Base-by-base conservation (phyloP, 2,888 invertebrate genomes). In the Congeria kusceri region DNA sequence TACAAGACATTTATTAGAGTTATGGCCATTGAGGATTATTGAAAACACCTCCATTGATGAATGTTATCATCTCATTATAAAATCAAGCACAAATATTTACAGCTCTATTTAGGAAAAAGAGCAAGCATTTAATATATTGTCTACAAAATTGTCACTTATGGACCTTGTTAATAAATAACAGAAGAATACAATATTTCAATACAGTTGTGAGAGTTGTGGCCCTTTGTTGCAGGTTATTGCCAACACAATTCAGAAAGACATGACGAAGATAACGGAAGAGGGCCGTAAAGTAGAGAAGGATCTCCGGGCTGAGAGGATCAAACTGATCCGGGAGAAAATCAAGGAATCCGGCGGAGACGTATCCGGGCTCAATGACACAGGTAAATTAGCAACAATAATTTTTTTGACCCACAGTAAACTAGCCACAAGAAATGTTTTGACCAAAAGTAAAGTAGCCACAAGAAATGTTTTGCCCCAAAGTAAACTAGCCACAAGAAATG, bases 211-310 rank as follows among this genome's bases (percentile, higher is more conserved):
- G n/a, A n/a, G n/a, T n/a, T n/a, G n/a, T n/a, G 23, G 1, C 53
- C 25, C 25, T 53, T 53, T 53, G 11, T 58, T 82, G 7, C 79
- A 94, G 94, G 94, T 95, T 11, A 93, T 95, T 61, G 93, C 93
- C 47, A 93, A 92, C 11, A 94, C 94, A 9, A 95, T 95, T 58
- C 85, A 92, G 64, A 93, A 93, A 80, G 95, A 95, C 86, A 82
- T 94, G 75, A 92, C 92, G 57, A 90, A 91, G 46, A 93, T 94
- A 1, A 94, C 92, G 23, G 92, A 93, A 39, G 92, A 93, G 32
- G 93, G 93, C 25, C 88, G 90, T 44, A 89, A 90, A 32, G 94
- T 93, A 62, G 92, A 94, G 57, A 91, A 91, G 39, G 93, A 92
- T 20, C 89, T 95, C 61, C 87, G 95, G 11, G 88, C 90, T 61